These are phyloP conservation scores for Oncorhynchus tshawytscha DNA, from an alignment of 2,113 vertebrate species.

Conservation along the genomic window DNA sequence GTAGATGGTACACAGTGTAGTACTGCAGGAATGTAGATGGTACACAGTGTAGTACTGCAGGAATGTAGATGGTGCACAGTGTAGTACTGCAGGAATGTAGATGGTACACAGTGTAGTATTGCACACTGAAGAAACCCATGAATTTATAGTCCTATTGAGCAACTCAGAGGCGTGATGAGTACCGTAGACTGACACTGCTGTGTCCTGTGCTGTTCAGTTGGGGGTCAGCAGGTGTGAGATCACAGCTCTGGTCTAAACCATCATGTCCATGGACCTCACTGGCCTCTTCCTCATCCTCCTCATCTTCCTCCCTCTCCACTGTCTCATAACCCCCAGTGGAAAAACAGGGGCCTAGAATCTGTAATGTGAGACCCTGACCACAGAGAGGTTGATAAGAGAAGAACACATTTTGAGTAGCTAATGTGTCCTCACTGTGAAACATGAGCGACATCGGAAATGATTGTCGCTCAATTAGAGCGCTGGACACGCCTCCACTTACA, in stretches of 20 bases:
- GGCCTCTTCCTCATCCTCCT: conserved; percentile 10
- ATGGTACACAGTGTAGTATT: too few species aligned
- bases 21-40: too few species aligned
- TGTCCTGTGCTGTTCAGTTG: conserved; percentile 1
- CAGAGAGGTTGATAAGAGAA: not conserved
- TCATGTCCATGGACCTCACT: conserved; percentile 2
- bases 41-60: too few species aligned
- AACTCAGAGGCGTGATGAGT: not conserved
- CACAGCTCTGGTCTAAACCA: conserved; percentile 18
- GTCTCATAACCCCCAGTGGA: conserved; percentile 23
- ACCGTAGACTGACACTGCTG: conserved; percentile 41
- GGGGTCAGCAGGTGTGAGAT: conserved; percentile 17
- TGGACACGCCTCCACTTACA: not conserved
- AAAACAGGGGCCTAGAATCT: conserved; percentile 47
- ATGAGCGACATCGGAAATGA: not conserved
- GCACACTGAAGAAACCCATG: too few species aligned
- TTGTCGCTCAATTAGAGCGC: not conserved
- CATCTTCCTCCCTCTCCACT: conserved; percentile 3
- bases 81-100: too few species aligned
- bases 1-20: too few species aligned
- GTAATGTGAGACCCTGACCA: conserved; percentile 47
- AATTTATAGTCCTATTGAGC: too few species aligned
- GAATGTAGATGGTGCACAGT: too few species aligned
- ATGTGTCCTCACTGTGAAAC: not conserved
- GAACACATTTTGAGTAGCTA: not conserved